Evolutionary conservation across 2,888 invertebrate species (phyloP), one percentile per base, ranked within the genome.

Genomic region (Pogonocherus hispidulus): DNA sequence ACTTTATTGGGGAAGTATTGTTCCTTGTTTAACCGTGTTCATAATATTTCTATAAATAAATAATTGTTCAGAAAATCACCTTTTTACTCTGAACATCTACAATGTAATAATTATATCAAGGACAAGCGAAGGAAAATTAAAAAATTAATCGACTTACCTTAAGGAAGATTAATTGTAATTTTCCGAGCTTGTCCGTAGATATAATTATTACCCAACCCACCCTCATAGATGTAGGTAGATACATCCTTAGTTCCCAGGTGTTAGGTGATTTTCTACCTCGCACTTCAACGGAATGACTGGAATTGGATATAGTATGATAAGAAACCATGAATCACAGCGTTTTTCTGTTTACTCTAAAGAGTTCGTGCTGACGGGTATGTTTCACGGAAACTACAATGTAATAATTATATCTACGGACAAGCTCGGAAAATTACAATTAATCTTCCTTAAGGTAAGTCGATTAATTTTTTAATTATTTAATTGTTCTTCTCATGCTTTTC

Each of bases 41-140:
- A n/a, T n/a, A n/a, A n/a, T n/a, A n/a, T n/a, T n/a, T n/a, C n/a
- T n/a, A n/a, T n/a, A n/a, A n/a, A n/a, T n/a, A n/a, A n/a, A n/a
- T n/a, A n/a, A n/a, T n/a, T n/a, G n/a, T n/a, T n/a, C 3, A n/a
- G 41, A 41, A 41, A 41, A 41, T 41, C 41, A 14, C 41, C 14
- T 14, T 41, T 41, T 41, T 27, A 27, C 41, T 41, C n/a, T 41
- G n/a, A 41, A 41, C 41, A 41, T 41, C 41, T 41, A 41, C 41
- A 41, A 41, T 41, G 41, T 41, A 41, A 41, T 41, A 41, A 41
- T 41, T 41, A 41, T n/a, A 41, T n/a, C 41, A 41, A 41, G 41
- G 41, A 41, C 41, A 41, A 41, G 41, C n/a, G 41, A 41, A 41
- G 41, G 41, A 41, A 41, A n/a, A n/a, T 41, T n/a, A 41, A 41